Base-by-base conservation (phyloP, 2,888 invertebrate species). In the Tetramorium bicarinatum region DNA sequence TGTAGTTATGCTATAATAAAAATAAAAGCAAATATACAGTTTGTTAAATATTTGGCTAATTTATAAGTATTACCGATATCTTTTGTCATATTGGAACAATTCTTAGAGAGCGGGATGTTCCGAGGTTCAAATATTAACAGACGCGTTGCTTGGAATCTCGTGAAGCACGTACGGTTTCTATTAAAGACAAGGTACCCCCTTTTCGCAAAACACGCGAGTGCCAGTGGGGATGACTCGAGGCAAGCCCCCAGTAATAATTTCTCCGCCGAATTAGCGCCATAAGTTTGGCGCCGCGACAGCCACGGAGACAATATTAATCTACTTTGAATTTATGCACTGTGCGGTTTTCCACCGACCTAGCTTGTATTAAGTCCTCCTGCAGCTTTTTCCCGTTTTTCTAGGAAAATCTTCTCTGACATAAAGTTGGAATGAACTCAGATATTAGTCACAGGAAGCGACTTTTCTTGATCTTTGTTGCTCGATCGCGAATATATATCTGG, bases 241-340 rank as follows among this genome's bases (percentile, higher is more conserved):
- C 92, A 59, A 92, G 93, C 92, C 93, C 93, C 91, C 91, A 91
- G 94, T 92, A 94, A 94, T 94, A 94, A 94, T 93, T 94, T 90
- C 91, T 93, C 91, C 88, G 92, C 89, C 92, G 94, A 94, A 94
- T 94, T 94, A 94, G 94, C 94, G 91, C 93, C 94, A 94, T 94
- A 94, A 94, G 94, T 94, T 94, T 91, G 88, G 90, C 91, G 91
- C 91, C 91, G 91, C 90, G 93, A 93, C 94, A 94, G 93, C 88
- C 92, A 87, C 92, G 92, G 93, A 91, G 93, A 94, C 94, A 94
- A 94, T 94, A 94, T 94, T 94, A 94, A 94, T 94, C 94, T 94
- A 94, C 94, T 94, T 93, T 93, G 93, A 94, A 94, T 94, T 94
- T 94, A 94, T 94, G 92, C 88, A 91, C 89, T 83, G 83, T 82